Evolutionary conservation across 2,888 invertebrate species (phyloP), one percentile per base, ranked within the genome.

Genomic region (Aspidiotus destructor): DNA sequence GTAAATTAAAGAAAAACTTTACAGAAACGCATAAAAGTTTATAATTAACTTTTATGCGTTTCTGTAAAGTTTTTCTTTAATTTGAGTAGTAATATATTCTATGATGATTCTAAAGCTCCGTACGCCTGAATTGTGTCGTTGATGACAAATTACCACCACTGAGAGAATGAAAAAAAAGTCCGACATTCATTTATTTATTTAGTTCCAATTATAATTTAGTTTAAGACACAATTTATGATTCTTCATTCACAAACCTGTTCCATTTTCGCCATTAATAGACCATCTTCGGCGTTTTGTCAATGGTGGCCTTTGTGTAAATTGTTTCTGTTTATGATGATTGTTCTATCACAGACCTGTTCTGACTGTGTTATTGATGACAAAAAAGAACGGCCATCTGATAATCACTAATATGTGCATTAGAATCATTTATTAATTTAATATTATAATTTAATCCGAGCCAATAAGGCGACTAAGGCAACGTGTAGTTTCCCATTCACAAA

Each of bases 341-440:
- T 75, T 75, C 74, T 74, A 60, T 74, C 76, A 76, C 76, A 77
- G 77, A 77, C 76, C 76, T 77, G 76, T 76, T 74, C 77, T 75
- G 77, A 76, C 5, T 28, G 28, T 74, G 71, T 44, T 44, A 71
- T 60, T 70, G 71, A 72, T 75, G 75, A 76, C 73, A 70, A 70
- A 67, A 72, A 73, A 73, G 75, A 76, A 76, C 75, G 75, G 75
- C 16, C 52, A 52, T 52, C n/a, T 52, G 52, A n/a, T 13, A 52
- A 52, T 52, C 5, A n/a, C n/a, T 3, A n/a, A 11, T 28, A 28
- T 28, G 28, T 28, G 28, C 28, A 28, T 28, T 1, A 28, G 5
- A 28, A 5, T 28, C 28, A 28, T 28, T 28, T 28, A 28, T 28
- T 28, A 28, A 28, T 28, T 28, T 28, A 28, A 28, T 28, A 28